phyloP scores from a whole-genome alignment of 2,797 vertebrate species.

The Sebastiscus tertius region DNA sequence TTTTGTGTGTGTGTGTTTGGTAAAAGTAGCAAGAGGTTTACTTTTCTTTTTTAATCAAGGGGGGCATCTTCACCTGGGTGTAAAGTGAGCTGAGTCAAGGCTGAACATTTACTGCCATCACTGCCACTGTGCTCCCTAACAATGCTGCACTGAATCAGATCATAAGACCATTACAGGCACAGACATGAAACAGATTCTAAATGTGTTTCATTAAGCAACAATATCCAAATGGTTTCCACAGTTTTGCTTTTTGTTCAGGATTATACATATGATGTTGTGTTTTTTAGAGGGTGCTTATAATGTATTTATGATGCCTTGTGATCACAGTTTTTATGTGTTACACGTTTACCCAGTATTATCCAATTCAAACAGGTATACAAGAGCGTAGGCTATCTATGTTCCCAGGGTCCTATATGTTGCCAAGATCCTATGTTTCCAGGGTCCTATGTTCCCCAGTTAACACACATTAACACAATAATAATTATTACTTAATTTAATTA shows the following conservation, averaged over 20 bases:
- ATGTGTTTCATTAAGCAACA: neutral
- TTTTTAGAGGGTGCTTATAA: neutral
- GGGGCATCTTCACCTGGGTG: conserved; percentile 10
- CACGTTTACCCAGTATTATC: neutral
- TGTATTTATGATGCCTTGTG: neutral
- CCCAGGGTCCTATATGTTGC: too few species aligned
- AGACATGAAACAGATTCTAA: neutral
- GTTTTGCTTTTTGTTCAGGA: neutral
- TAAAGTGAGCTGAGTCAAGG: neutral
- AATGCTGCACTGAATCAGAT: neutral
- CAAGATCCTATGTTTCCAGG: too few species aligned
- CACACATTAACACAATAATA: too few species aligned
- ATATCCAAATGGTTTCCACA: neutral
- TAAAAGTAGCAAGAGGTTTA: conserved; percentile 18
- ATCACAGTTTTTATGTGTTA: neutral
- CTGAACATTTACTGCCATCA: neutral
- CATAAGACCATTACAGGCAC: neutral
- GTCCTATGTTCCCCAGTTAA: too few species aligned
- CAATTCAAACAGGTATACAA: neutral
- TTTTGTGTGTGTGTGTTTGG: conserved; percentile 21
- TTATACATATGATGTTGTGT: neutral
- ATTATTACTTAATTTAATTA: too few species aligned
- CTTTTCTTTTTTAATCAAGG: conserved; percentile 38
- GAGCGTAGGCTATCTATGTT: too few species aligned
- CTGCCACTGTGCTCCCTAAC: neutral